Evolutionary conservation across 2,113 vertebrate species (phyloP).

Genomic region (Triplophysa rosa): DNA sequence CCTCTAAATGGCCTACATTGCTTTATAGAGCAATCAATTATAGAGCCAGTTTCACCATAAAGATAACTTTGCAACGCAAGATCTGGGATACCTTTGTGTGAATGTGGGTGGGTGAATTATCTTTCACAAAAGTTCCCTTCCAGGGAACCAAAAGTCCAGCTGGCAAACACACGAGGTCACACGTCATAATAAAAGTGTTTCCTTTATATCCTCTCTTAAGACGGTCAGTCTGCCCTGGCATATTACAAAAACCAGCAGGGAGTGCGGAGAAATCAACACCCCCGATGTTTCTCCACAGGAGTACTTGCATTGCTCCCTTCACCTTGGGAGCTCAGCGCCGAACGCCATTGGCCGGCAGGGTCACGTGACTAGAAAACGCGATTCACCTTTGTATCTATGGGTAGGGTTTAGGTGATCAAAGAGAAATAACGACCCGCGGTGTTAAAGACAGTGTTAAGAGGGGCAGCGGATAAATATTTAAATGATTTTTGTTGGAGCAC

Average conservation of each 20-base stretch:
- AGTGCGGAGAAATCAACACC: constrained; percentile 27
- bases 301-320: constrained; percentile 4
- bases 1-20: constrained; percentile 55
- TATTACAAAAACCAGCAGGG: constrained; percentile 34
- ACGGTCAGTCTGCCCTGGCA: constrained; percentile 29
- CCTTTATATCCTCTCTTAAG: constrained; percentile 39
- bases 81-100: background rate
- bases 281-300: constrained; percentile 1
- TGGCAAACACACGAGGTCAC: constrained; percentile 2
- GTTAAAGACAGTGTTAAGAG: constrained; percentile 4
- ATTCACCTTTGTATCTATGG: constrained; percentile 14
- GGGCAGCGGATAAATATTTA: constrained; percentile 16
- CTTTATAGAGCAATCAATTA: constrained; percentile 56
- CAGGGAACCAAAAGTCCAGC: constrained; percentile 3
- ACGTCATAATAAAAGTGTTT: constrained; percentile 43
- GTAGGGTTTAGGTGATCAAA: constrained; percentile 25
- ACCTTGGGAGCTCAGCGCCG: background rate
- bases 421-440: background rate
- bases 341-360: background rate
- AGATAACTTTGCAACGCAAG: constrained; percentile 24
- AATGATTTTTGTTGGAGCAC: constrained; percentile 28
- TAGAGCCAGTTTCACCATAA: constrained; percentile 28
- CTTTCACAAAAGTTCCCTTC: background rate
- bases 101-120: background rate
- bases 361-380: background rate